A percentile compares a stretch with the other conserved stretches of the same genome.
phyloP scores from a whole-genome alignment of 2,113 vertebrate species.

The Asarcornis scutulata region DNA sequence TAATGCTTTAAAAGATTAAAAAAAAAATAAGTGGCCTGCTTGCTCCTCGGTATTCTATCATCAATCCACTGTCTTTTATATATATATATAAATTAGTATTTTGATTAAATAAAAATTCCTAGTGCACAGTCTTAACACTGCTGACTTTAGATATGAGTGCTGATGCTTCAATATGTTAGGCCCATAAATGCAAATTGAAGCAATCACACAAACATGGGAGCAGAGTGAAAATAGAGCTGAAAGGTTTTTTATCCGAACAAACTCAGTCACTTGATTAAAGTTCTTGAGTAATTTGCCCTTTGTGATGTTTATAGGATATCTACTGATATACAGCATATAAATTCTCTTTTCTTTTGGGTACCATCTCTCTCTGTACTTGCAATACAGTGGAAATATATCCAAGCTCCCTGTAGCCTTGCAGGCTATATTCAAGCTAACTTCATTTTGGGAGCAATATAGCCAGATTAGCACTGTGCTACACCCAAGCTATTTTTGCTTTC shows the following conservation, averaged over 20 bases:
- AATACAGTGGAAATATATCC: not conserved
- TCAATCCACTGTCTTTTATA: not conserved
- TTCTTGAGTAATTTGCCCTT: constrained; percentile 45
- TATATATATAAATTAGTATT: not conserved
- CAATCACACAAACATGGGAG: constrained; percentile 47
- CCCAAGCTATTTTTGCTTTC: not conserved
- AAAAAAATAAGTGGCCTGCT: not conserved
- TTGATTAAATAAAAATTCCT: constrained; percentile 68
- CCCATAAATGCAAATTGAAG: constrained; percentile 64
- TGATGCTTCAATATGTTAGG: constrained; percentile 30
- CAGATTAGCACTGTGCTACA: not conserved
- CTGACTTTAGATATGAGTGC: constrained; percentile 23
- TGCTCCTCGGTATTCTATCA: not conserved
- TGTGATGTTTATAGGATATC: constrained; percentile 22
- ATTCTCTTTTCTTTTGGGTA: not conserved
- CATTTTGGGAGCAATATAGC: not conserved
- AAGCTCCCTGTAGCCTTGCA: not conserved
- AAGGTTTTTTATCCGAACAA: constrained; percentile 54
- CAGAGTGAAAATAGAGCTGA: constrained; percentile 24
- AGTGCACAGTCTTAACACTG: not conserved
- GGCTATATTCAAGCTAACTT: not conserved
- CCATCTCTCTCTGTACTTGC: not conserved
- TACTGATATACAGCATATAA: not conserved
- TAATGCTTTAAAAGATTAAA: not conserved
- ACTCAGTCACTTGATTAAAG: constrained; percentile 43